Base-by-base conservation (phyloP, 2,113 vertebrate species). In the Platysteira castanea region DNA sequence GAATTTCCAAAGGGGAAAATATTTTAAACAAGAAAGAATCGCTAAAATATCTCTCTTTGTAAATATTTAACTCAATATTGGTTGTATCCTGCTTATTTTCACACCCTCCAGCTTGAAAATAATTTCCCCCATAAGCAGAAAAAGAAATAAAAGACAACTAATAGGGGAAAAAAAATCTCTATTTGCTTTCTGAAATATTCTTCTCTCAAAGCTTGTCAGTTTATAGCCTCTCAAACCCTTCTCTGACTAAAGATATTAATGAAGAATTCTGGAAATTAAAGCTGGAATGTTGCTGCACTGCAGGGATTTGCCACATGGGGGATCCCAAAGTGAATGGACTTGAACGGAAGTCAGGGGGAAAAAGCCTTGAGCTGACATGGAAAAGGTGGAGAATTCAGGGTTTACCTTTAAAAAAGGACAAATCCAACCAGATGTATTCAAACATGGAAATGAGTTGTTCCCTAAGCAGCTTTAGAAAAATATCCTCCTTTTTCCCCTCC, bases 221-320 rank as follows among this genome's bases (percentile, higher is more conserved):
- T 44, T 24, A 24, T 2, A 31, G 16, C 33, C 46, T 30, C 63
- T 67, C 49, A 33, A 77, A 46, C 60, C 31, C 27, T 56, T 17
- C 53, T 42, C 54, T 63, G 46, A 33, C 14, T 17, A 3, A 80
- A 61, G 8, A 5, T 1, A 42, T 46, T 30, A 37, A 22, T 1
- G 10, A 74, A 5, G 41, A 80, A 63, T 31, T 33, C 7, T 7
- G 30, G 17, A 47, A 64, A 56, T 18, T 1, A 4, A 77, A 79
- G 75, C 10, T 22, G 60, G 0, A 3, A 56, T 15, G 64, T 7
- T 22, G 84, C 22, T 96, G 95, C 91, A 89, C 94, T 95, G 84
- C 96, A 80, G 94, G 84, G 84, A 93, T 57, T 47, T 89, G 84
- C 96, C 95, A 95, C 95, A 64, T 64, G 94, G 94, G 95, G 94